Base-by-base conservation (phyloP, 2,797 vertebrate species). In the Anomalospiza imberbis region DNA sequence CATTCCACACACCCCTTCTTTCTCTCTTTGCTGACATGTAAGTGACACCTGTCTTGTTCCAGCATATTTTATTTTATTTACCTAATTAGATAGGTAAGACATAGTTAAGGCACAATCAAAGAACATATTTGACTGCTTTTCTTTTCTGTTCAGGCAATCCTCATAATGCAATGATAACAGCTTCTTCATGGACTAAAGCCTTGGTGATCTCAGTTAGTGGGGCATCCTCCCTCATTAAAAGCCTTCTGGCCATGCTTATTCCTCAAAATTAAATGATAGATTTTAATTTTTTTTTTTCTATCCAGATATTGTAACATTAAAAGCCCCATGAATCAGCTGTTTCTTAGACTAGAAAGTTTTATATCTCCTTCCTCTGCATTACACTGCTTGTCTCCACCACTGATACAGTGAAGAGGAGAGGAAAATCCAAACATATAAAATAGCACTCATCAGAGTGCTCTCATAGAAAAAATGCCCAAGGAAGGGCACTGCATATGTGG, bases 341-440 rank as follows among this genome's bases (percentile, higher is more conserved):
- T 62, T 42, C 42, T 66, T 71, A 38, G 55, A 32, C 48, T 91
- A 54, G 13, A 79, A 60, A 85, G 25, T 36, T 62, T 85, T 75
- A 36, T 7, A 22, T 67, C 24, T 67, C 9, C 78, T 92, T 89
- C 17, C 47, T 80, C 50, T 77, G 55, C 54, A 55, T 61, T 57
- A 51, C 36, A 79, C 16, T 54, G 28, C 44, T 71, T 85, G 42
- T 70, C 28, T 65, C 61, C n/a, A 70, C 42, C 72, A 47, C 26
- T 34, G 44, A 88, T 31, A 12, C 20, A 57, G 17, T 38, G n/a
- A 76, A 81, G 58, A 80, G 48, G 26, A 79, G 44, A 85, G 31
- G 48, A 95, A 95, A 95, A 87, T 79, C 57, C 63, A 89, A 91
- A 88, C 74, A 61, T 24, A 26, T 36, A 67, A 90, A 94, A 31